Evolutionary conservation across 1,140 invertebrate species (phyloP), one percentile per base, ranked within the genome.

Genomic region (Hyles vespertilio): DNA sequence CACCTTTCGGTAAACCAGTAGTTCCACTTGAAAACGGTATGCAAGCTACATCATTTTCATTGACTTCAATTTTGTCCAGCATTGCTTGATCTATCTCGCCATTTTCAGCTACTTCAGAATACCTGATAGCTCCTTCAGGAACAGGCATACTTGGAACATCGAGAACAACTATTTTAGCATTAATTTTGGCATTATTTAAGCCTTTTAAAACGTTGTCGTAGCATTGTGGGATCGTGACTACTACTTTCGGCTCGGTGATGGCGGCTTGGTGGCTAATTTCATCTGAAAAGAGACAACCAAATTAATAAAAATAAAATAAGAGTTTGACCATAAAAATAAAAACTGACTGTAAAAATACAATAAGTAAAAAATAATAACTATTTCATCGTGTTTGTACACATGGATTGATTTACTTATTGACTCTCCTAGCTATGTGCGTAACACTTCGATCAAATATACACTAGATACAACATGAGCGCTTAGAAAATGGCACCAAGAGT

Each of bases 1-100:
- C 97, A 9, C 96, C 97, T 89, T 98, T 98, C 0, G 97, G 96
- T 52, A 95, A 77, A 51, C 97, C 96, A 36, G 96, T 98, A 0
- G 97, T 98, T 4, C 97, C 96, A 85, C 96, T 97, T 0, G 96
- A 95, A 75, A 93, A 94, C 0, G 93, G 94, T 59, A 95, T 81
- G 22, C 92, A 60, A 2, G 91, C 91, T 2, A 91, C 36, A 63
- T 93, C 91, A 33, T 92, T 81, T 0, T 67, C 53, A 8, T 78
- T 84, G 44, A 63, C 80, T 8, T 73, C 72, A 33, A 87, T 63
- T 72, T 77, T 86, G 50, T 86, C 77, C 11, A 89, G 54, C 9
- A 82, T 51, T 47, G 11, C 48, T 53, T 71, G 71, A 72, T 87
- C 81, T 12, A 67, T 67, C 69, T 84, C 79, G 6, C 74, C 77